Conservation (phyloP, 2,113 vertebrate genomes). For the Oreotrochilus melanogaster region DNA sequence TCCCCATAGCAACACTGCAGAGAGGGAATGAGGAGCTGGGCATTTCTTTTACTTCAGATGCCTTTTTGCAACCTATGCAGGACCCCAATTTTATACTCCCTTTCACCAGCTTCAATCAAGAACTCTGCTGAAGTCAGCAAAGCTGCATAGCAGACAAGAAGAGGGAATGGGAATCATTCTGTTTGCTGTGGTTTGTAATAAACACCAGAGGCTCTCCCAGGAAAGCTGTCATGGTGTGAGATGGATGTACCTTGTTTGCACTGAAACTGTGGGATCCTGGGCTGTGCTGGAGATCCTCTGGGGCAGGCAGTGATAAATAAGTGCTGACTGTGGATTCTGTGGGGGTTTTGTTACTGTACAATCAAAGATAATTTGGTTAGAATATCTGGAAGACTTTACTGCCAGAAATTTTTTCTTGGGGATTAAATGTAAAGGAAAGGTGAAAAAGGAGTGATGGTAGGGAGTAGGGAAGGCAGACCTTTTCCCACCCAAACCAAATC, state of each 20-base stretch:
- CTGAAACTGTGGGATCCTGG: background rate
- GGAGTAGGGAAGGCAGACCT: background rate
- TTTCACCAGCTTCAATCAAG: background rate
- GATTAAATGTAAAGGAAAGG: background rate
- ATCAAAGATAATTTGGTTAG: conserved; percentile 18
- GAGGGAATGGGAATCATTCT: background rate
- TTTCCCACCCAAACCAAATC: background rate
- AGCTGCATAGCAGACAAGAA: background rate
- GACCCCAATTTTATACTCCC: background rate
- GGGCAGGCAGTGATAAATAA: conserved; percentile 40
- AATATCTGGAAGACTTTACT: conserved; percentile 15
- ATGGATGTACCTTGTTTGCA: conserved; percentile 31
- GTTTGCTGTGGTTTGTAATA: background rate
- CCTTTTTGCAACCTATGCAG: background rate
- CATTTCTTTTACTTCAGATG: background rate
- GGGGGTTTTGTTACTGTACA: conserved; percentile 19
- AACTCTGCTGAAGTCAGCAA: background rate
- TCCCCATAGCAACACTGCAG: background rate
- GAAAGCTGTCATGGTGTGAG: background rate
- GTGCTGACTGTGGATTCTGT: background rate
- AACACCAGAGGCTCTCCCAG: background rate
- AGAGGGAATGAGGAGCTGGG: background rate
- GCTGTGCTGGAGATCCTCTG: background rate
- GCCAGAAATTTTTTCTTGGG: background rate
- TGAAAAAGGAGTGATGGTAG: conserved; percentile 5